Base-by-base conservation (phyloP, 2,888 invertebrate species). In the Drosophila prolongata region DNA sequence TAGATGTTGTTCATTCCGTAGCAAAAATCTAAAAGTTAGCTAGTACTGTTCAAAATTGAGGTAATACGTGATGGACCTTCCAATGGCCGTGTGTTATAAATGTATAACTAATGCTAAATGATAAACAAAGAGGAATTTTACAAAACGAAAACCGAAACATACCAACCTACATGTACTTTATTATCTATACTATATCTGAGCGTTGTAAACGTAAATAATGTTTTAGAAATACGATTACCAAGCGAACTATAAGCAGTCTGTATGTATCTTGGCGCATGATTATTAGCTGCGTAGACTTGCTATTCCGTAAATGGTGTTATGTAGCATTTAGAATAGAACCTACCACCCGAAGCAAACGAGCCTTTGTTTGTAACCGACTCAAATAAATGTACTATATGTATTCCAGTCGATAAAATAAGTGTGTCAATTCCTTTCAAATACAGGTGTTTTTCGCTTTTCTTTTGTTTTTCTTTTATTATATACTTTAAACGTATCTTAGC, bases 1-100 rank as follows among this genome's bases (percentile, higher is more conserved):
- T 85, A 82, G 78, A 57, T 88, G 83, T 85, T 87, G 76, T 83
- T 84, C 83, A 82, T 86, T 88, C 83, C 88, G 74, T 73, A 85
- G 74, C 57, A 13, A 14, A 57, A 65, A 42, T 55, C 70, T 44
- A 54, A 57, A 58, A 66, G 57, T 49, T 75, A 77, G 83, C 50
- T 81, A 78, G 70, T 69, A 76, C 34, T 60, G 71, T 72, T 71
- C 59, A 55, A 49, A 73, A 64, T 55, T 78, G 73, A 78, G 76
- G 73, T 66, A 44, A 77, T 83, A 79, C 86, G 88, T 87, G 82
- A 83, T 85, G 85, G 82, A 75, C 79, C 85, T 74, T 76, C 65
- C 60, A 69, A 73, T 71, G 73, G 66, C 67, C 82, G 79, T 77
- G 80, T 83, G 82, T 87, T 85, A 85, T 60, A 81, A 76, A 80